Conservation (phyloP, 2,797 vertebrate genomes). For the Euthynnus affinis region DNA sequence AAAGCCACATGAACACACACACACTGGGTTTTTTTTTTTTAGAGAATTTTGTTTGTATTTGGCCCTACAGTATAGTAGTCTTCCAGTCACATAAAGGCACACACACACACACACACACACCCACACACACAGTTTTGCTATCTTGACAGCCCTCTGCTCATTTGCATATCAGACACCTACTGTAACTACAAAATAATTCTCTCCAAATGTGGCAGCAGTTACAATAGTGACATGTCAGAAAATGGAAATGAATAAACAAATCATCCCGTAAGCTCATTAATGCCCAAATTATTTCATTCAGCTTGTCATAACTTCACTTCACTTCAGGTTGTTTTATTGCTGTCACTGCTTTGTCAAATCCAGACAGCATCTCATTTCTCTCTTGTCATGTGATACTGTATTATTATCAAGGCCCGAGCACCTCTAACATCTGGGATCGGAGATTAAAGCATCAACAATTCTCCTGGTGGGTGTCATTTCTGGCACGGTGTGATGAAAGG, state of each 20-base stretch:
- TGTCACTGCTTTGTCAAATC: slow-evolving; percentile 29
- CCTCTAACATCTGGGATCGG: slow-evolving; percentile 63
- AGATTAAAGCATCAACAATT: slow-evolving; percentile 68
- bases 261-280: slow-evolving; percentile 51
- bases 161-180: slow-evolving; percentile 42
- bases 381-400: slow-evolving; percentile 19
- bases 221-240: slow-evolving; percentile 21
- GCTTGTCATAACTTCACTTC: slow-evolving; percentile 15
- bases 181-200: slow-evolving; percentile 23
- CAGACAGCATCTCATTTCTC: slow-evolving; percentile 17
- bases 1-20: slow-evolving; percentile 35
- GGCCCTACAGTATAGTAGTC: background rate
- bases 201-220: slow-evolving; percentile 13
- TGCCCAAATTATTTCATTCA: slow-evolving; percentile 13
- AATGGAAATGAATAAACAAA: slow-evolving; percentile 35
- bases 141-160: background rate
- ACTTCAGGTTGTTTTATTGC: slow-evolving; percentile 27
- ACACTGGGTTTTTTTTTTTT: slow-evolving; percentile 8
- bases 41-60: slow-evolving; percentile 28
- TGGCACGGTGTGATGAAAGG: slow-evolving; percentile 64
- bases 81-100: background rate
- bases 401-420: slow-evolving; percentile 40
- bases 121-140: slow-evolving; percentile 1
- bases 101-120: slow-evolving; percentile 7
- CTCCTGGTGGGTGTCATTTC: slow-evolving; percentile 60